These are phyloP conservation scores for Xylocampa areola DNA, from an alignment of 2,888 invertebrate species.

Conservation along the genomic window DNA sequence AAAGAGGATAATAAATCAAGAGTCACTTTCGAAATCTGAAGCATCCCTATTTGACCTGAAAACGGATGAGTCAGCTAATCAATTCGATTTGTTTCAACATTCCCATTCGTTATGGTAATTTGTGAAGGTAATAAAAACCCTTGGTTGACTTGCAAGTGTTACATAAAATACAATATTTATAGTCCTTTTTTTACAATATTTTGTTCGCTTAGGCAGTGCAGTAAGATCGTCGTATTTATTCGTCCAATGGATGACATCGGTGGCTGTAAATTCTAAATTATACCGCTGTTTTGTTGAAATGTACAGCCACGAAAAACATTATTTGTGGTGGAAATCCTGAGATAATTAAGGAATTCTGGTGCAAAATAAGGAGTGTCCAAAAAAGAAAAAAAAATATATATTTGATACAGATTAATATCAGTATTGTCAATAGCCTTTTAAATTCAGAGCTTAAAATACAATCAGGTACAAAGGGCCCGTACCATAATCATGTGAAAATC, in stretches of 20 bases:
- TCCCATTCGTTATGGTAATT: slow-evolving; percentile 39
- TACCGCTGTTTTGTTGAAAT: too few species aligned
- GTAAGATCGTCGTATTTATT: too few species aligned
- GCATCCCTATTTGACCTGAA: slow-evolving; percentile 57
- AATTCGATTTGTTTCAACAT: slow-evolving; percentile 51
- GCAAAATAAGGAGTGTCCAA: too few species aligned
- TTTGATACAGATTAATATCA: not conserved
- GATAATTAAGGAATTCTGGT: too few species aligned
- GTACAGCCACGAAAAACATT: too few species aligned
- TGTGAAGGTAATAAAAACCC: slow-evolving; percentile 30
- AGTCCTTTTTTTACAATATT: not conserved
- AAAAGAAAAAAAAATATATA: too few species aligned
- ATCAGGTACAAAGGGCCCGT: not conserved
- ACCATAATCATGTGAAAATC: slow-evolving; percentile 1
- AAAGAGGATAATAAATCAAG: slow-evolving; percentile 10
- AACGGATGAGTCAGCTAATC: slow-evolving; percentile 47
- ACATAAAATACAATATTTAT: slow-evolving; percentile 4
- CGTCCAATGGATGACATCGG: too few species aligned
- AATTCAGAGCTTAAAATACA: too few species aligned
- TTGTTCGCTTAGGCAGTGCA: not conserved
- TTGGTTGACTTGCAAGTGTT: slow-evolving; percentile 16
- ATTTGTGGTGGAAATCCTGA: too few species aligned
- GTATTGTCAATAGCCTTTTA: too few species aligned
- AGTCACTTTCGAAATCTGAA: slow-evolving; percentile 44
- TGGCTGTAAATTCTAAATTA: too few species aligned